Conservation (phyloP, 2,888 invertebrate species). For the Anticlea derivata region DNA sequence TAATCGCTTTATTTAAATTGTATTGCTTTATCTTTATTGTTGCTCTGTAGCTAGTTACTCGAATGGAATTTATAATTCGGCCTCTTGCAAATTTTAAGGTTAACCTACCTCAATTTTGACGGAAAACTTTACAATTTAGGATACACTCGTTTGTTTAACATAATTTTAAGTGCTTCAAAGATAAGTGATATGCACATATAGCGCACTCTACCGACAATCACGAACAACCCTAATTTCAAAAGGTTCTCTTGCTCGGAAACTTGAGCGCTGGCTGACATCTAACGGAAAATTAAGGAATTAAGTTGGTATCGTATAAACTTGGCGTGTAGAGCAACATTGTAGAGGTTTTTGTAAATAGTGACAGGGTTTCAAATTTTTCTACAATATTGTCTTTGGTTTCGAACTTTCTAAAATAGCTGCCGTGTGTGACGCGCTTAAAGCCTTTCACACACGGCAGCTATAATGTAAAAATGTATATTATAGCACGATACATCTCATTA, state of each 20-base stretch:
- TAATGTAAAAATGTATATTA: no score
- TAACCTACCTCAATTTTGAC: not conserved
- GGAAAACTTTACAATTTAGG: not conserved
- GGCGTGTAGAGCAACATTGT: not conserved
- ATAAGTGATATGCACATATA: slow-evolving; percentile 30
- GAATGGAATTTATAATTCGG: slow-evolving; percentile 36
- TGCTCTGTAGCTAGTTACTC: slow-evolving; percentile 34
- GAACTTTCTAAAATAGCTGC: no score
- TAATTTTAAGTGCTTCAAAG: not conserved
- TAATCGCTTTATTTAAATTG: slow-evolving; percentile 65
- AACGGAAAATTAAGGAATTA: slow-evolving; percentile 64
- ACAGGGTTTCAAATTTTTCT: no score
- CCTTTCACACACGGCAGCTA: no score
- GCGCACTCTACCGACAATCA: slow-evolving; percentile 67
- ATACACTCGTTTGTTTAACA: no score
- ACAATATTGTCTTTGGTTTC: no score
- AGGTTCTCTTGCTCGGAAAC: slow-evolving; percentile 43
- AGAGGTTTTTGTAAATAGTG: not conserved
- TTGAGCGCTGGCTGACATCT: slow-evolving; percentile 63
- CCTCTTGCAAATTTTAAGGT: slow-evolving; percentile 8
- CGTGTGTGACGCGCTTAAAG: no score
- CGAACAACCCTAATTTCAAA: slow-evolving; percentile 46
- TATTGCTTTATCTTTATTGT: slow-evolving; percentile 59
- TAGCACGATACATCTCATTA: no score
- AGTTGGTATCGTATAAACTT: slow-evolving; percentile 37